Conservation (phyloP, 2,888 invertebrate genomes). For the Meghimatium bilineatum region DNA sequence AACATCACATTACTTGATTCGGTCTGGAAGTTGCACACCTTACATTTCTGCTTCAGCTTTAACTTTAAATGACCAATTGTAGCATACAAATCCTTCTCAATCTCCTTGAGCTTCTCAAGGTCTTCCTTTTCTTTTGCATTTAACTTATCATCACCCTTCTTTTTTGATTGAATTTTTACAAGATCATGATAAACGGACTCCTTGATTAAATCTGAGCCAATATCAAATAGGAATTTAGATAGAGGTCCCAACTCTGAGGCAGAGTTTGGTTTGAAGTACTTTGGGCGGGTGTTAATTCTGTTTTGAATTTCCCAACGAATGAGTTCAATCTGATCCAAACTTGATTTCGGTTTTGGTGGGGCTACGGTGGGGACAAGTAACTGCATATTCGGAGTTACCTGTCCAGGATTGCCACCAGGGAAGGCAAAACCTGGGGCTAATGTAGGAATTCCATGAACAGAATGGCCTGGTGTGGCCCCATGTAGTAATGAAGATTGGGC, state of each 20-base stretch:
- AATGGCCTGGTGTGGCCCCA: not conserved
- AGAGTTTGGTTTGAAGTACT: constrained; percentile 56
- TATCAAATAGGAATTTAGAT: constrained; percentile 93
- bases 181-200: constrained; percentile 96
- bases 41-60: constrained; percentile 57
- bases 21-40: constrained; percentile 65
- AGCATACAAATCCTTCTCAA: constrained; percentile 66
- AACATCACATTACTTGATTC: constrained; percentile 78
- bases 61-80: constrained; percentile 65
- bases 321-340: constrained; percentile 65
- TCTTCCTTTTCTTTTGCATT: constrained; percentile 79
- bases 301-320: constrained; percentile 66
- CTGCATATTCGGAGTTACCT: not conserved
- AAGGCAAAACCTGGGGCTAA: constrained; percentile 21
- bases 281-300: constrained; percentile 56
- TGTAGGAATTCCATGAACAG: not conserved
- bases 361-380: constrained; percentile 38
- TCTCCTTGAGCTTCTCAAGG: constrained; percentile 84
- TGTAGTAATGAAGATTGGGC: not conserved
- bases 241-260: constrained; percentile 66
- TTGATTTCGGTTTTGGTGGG: constrained; percentile 59
- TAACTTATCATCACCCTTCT: constrained; percentile 79
- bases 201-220: constrained; percentile 92
- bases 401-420: not conserved
- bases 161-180: constrained; percentile 89